Percentiles rank a stretch among this genome's conserved stretches.
These are phyloP conservation scores for Rhinogobius similis DNA, from an alignment of 2,113 vertebrate species.

Conservation along the genomic window DNA sequence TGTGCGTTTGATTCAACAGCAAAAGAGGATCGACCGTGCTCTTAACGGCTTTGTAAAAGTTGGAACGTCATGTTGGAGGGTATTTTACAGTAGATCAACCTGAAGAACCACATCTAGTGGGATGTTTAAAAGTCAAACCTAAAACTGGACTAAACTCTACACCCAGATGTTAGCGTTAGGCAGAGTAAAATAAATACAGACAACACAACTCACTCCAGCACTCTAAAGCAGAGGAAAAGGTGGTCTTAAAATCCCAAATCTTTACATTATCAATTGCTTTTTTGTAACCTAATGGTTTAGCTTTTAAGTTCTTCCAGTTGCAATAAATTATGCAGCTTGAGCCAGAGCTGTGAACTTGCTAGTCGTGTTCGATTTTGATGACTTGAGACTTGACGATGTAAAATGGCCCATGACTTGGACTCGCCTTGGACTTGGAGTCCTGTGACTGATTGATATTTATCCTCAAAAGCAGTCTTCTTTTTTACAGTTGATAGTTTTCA, in stretches of 20 bases:
- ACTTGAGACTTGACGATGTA: too few relatives aligned
- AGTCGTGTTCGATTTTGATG: too few relatives aligned
- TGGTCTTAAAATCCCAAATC: neutral
- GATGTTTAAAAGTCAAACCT: neutral
- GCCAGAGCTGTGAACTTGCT: too few relatives aligned
- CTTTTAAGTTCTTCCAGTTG: neutral
- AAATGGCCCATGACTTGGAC: too few relatives aligned
- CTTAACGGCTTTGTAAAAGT: slow-evolving; percentile 51
- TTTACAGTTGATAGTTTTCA: too few relatives aligned
- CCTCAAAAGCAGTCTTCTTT: too few relatives aligned
- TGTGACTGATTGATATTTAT: too few relatives aligned
- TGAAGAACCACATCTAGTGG: slow-evolving; percentile 13
- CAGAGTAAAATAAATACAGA: neutral
- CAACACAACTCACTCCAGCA: neutral
- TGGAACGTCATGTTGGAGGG: slow-evolving; percentile 28
- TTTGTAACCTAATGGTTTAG: neutral
- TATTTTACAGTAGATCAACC: slow-evolving; percentile 31
- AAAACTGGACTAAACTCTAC: neutral
- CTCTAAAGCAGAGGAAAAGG: neutral
- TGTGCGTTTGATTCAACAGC: slow-evolving; percentile 64
- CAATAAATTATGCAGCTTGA: neutral
- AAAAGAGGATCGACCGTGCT: slow-evolving; percentile 34
- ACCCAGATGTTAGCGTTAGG: neutral
- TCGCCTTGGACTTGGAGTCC: too few relatives aligned
- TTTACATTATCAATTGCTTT: neutral